Base-by-base conservation (phyloP, 2,888 invertebrate species). In the Zeuzera pyrina region DNA sequence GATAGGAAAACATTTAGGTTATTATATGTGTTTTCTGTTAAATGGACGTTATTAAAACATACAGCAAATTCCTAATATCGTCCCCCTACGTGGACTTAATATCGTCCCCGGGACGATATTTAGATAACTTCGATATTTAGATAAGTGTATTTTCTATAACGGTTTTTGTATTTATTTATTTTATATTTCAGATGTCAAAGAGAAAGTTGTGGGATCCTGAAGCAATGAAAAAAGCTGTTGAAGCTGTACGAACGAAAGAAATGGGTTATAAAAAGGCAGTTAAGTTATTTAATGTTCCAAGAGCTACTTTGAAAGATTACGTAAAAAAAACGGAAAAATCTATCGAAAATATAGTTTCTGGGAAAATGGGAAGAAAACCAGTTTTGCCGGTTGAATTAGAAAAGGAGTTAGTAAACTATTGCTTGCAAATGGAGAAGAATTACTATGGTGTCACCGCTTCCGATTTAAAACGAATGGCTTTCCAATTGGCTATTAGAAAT, bases 211-310 rank as follows among this genome's bases (percentile, higher is more conserved):
- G 39, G 35, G 30, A 28, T 28, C 11, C 31, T 23, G 29, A 15
- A 25, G 32, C 36, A 22, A 36, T 33, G 33, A 36, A 14, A 31
- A 30, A 33, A 35, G 43, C 42, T 29, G 29, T 43, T 21, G 30
- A 38, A 26, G 41, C 38, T 10, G 45, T 45, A 15, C 24, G 36
- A 24, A 27, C 23, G 7, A 38, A 34, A 14, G 38, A 38, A 30
- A 45, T 45, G 43, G 43, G 42, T 15, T 41, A 41, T 25, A 30
- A 38, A 34, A 42, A 39, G 32, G 41, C 42, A 28, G 36, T 31
- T 12, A 42, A 43, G 22, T 31, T 33, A 30, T 43, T 43, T 34
- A 23, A 39, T 25, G 43, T 47, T 31, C 43, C 42, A 25, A 40
- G 34, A 39, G 27, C 38, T 34, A 38, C 43, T 30, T 36, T 43